Evolutionary conservation across 2,113 vertebrate genomes (phyloP).

Genomic region (Neopipo cinnamomea): DNA sequence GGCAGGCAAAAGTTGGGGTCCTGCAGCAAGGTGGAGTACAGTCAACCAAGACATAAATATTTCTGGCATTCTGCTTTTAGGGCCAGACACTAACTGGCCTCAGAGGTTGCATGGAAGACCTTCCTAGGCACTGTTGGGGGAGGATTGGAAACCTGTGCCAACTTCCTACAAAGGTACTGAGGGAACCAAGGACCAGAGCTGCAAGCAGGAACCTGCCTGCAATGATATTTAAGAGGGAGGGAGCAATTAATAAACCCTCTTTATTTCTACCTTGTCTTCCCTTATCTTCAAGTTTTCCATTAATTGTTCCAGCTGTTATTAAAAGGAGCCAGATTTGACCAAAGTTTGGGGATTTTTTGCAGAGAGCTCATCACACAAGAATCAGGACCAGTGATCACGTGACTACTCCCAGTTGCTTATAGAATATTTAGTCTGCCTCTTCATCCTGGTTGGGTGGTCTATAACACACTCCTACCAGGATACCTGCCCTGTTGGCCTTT

Average conservation of each 20-base stretch:
- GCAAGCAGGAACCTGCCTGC: not conserved
- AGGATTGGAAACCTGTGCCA: not conserved
- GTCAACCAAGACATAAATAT: not conserved
- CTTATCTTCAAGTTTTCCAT: not conserved
- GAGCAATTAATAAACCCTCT: not conserved
- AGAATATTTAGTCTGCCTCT: not conserved
- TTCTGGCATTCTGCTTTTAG: not conserved
- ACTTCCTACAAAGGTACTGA: not conserved
- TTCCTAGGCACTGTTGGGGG: not conserved
- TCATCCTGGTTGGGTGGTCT: not conserved
- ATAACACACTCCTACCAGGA: not conserved
- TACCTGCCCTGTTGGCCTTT: not conserved
- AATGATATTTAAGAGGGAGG: not conserved
- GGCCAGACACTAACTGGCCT: not conserved
- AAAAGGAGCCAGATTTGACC: not conserved
- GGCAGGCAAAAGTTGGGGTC: not conserved
- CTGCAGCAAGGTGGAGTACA: rapidly evolving
- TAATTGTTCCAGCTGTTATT: not conserved
- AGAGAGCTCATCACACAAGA: not conserved
- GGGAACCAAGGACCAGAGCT: not conserved
- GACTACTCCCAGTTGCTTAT: not conserved
- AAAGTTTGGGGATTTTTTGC: not conserved
- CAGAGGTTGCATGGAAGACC: not conserved
- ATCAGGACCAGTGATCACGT: not conserved
- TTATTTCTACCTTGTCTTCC: not conserved